Evolutionary conservation across 2,888 invertebrate genomes (phyloP), one percentile per base, ranked within the genome.

Genomic region (Boloria selene): DNA sequence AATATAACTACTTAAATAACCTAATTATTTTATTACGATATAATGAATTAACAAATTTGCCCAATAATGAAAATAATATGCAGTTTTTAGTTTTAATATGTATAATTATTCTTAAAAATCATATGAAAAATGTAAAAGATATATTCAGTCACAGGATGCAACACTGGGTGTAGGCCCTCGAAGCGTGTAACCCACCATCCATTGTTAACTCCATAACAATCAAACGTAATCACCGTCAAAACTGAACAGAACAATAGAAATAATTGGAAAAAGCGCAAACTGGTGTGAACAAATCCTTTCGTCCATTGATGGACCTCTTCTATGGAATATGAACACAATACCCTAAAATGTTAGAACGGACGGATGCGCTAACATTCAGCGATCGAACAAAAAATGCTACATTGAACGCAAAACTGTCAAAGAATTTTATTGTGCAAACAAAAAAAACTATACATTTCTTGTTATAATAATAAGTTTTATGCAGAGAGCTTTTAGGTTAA

Each of bases 201-300:
- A 51, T 45, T 59, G 49, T 52, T 52, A 64, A 52, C 31, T 52
- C 52, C 17, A 38, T 55, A 38, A 70, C 65, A 68, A 62, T 62
- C 70, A 65, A 66, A 64, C 61, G 58, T 67, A 67, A 64, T 65
- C 63, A 49, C 56, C 42, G 63, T 51, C 55, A 63, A 69, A 65
- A 63, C 63, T 60, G 53, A 50, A 63, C 55, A 22, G 66, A 64
- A 71, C 71, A 71, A 71, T 71, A 54, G 68, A 18, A 59, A 47
- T 70, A 68, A 71, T 70, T 70, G 68, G 64, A 66, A 71, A 71
- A 60, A 71, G 68, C 62, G 68, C 66, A 70, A 70, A 70, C 70
- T 68, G 60, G 61, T 64, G 67, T 53, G 68, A 65, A 68, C 62
- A 67, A 70, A 68, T 65, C 68, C 63, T 49, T 45, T 53, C 26